Base-by-base conservation (phyloP, 2,888 invertebrate species). In the Acanthosoma haemorrhoidale region DNA sequence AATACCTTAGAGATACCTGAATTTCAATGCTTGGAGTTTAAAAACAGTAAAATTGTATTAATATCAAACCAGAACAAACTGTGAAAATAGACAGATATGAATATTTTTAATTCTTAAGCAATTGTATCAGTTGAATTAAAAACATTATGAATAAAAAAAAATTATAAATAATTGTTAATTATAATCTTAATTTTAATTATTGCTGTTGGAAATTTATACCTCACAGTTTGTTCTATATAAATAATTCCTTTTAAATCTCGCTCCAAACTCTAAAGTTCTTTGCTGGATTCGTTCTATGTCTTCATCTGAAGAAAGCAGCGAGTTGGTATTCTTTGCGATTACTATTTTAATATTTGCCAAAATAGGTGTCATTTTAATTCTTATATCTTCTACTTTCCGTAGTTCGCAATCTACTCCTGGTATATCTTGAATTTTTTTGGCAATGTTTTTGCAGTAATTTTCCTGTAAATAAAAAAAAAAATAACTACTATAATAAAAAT, bases 201-300 rank as follows among this genome's bases (percentile, higher is more conserved):
- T n/a, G n/a, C n/a, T n/a, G 15, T 3, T 13, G 11, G 3, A 21
- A 60, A 34, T 36, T 36, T 21, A 32, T 61, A 61, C 61, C 61
- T 61, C 13, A 21, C 36, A 36, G 18, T 61, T 61, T 18, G 36
- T 61, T 38, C 58, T 51, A 25, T 68, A 68, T 11, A 68, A 57
- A 34, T 68, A 68, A n/a, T 68, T 68, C 36, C 68, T 32, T 34
- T 51, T 68, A 32, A 68, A 68, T 58, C 68, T 51, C 0, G 68
- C 57, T 3, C 21, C 67, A n/a, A 67, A 67, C 18, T 67, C 41
- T 32, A 67, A n/a, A 9, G 67, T 67, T 18, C 67, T 15, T 67
- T 67, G 67, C 8, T 38, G 29, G 13, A 61, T 61, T 5, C 67
- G 67, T 13, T 67, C 67, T 21, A 67, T n/a, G 18, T 67, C 67